Percentiles rank a stretch among this genome's conserved stretches.
Conservation (phyloP, 64 coral and sea anemone species). For the Montipora efflorescens region DNA sequence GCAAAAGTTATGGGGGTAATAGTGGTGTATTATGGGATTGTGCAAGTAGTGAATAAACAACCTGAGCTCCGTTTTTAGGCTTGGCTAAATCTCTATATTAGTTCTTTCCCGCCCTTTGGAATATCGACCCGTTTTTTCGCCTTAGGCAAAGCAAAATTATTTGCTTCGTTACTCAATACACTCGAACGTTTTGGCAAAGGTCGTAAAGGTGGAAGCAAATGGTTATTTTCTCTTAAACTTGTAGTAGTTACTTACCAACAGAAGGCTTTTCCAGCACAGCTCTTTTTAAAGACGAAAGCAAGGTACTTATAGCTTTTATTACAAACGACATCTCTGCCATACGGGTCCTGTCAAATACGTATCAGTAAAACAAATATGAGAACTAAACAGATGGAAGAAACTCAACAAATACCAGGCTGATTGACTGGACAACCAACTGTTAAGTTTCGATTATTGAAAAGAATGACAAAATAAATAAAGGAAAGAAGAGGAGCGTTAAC, state of each 20-base stretch:
- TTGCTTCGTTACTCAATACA: too few relatives aligned
- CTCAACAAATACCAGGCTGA: neutral
- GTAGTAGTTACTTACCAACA: constrained; percentile 71
- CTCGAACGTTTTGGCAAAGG: too few relatives aligned
- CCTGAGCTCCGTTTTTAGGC: too few relatives aligned
- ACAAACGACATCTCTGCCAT: constrained; percentile 99
- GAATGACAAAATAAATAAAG: neutral
- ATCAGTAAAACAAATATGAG: too few relatives aligned
- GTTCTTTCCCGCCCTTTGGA: too few relatives aligned
- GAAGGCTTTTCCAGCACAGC: constrained; percentile 68
- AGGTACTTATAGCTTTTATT: constrained; percentile 93
- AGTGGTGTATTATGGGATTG: too few relatives aligned
- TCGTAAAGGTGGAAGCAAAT: too few relatives aligned
- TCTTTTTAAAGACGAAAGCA: constrained; percentile 91
- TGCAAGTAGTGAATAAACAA: too few relatives aligned
- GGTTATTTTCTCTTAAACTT: neutral
- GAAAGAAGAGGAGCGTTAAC: constrained; percentile 19
- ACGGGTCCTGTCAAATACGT: constrained; percentile 70
- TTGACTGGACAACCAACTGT: neutral
- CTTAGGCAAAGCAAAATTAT: too few relatives aligned
- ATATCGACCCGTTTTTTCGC: too few relatives aligned
- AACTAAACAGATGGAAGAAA: neutral
- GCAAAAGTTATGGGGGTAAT: too few relatives aligned
- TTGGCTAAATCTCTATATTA: too few relatives aligned
- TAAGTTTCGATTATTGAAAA: neutral